Conservation (phyloP, 2,797 vertebrate species). For the Natrix natrix region DNA sequence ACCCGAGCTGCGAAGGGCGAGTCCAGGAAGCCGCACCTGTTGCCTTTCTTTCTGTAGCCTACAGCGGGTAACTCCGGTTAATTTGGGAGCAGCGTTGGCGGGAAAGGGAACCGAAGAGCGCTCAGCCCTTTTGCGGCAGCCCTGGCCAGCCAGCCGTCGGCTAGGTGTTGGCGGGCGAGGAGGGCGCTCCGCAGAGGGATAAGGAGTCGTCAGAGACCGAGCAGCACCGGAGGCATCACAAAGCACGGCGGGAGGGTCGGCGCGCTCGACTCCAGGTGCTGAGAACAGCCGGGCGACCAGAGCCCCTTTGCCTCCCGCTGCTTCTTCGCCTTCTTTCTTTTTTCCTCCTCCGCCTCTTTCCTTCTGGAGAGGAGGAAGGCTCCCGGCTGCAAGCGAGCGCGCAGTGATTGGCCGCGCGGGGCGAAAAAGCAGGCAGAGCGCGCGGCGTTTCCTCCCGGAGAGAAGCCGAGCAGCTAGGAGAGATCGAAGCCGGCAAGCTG, state of each 20-base stretch:
- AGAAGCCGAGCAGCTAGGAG: neutral
- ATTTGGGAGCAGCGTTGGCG: neutral
- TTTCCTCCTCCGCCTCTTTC: neutral
- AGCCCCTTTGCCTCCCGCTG: neutral
- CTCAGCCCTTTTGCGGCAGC: neutral
- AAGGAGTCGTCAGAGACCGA: neutral
- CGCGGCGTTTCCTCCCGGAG: neutral
- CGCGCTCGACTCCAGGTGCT: neutral
- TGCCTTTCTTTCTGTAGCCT: neutral
- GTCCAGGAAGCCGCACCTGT: neutral
- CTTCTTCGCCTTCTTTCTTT: neutral
- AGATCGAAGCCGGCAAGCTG: neutral
- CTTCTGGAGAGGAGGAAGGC: neutral
- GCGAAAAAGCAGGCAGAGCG: neutral
- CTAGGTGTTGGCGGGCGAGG: neutral
- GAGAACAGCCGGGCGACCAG: neutral
- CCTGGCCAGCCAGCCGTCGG: neutral
- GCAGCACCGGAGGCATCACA: neutral
- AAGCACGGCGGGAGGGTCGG: neutral
- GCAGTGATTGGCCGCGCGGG: constrained; percentile 12
- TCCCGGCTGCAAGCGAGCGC: neutral
- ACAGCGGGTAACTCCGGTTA: neutral
- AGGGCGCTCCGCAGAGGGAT: neutral
- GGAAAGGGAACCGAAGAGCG: neutral
- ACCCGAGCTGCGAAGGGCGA: neutral